These are phyloP conservation scores for Epinephelus malabaricus DNA, from an alignment of 2,797 vertebrate genomes.

Conservation along the genomic window DNA sequence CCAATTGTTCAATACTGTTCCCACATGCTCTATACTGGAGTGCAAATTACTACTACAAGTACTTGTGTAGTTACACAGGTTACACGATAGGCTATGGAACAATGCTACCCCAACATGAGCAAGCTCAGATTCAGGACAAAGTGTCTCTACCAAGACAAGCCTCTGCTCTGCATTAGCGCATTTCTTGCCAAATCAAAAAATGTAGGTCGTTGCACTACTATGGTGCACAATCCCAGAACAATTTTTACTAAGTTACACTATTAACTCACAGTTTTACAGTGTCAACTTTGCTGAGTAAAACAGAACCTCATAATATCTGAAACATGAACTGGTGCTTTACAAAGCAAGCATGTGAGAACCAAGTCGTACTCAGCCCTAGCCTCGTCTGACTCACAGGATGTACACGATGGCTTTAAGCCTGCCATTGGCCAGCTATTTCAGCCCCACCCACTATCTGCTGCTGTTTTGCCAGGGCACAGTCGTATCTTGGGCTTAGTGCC, in stretches of 20 bases:
- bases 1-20: neutral
- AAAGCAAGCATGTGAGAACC: neutral
- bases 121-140: neutral
- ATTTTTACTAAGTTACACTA: neutral
- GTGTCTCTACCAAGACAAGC: slow-evolving; percentile 72
- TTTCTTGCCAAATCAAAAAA: neutral
- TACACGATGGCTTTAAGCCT: too few relatives aligned
- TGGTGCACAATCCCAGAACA: neutral
- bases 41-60: neutral
- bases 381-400: too few relatives aligned
- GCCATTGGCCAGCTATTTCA: too few relatives aligned
- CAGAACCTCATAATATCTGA: neutral
- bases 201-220: neutral
- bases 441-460: too few relatives aligned
- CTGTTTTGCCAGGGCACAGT: too few relatives aligned
- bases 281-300: neutral
- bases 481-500: too few relatives aligned
- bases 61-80: neutral
- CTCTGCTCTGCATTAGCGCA: neutral
- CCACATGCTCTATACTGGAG: neutral
- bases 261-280: neutral
- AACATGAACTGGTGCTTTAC: neutral
- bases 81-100: neutral
- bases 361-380: neutral
- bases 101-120: neutral